These are phyloP conservation scores for Poeciliopsis retropinna DNA, from an alignment of 2,113 vertebrate species.

Conservation along the genomic window DNA sequence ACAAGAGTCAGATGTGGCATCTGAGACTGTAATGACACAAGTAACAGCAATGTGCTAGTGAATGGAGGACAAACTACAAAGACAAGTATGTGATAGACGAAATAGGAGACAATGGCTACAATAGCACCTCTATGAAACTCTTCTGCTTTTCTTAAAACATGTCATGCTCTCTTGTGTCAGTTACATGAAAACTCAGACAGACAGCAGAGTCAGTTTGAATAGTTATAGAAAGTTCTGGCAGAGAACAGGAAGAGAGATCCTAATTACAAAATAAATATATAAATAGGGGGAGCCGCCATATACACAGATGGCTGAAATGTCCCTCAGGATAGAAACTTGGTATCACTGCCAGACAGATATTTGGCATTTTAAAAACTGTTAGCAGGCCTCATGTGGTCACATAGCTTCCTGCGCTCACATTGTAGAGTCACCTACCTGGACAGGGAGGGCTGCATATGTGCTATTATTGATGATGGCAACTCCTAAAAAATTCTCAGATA, in stretches of 20 bases:
- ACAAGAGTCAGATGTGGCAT: too few relatives aligned
- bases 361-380: slow-evolving; percentile 65
- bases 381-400: slow-evolving; percentile 55
- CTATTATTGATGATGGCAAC: not conserved
- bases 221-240: slow-evolving; percentile 24
- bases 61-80: too few relatives aligned
- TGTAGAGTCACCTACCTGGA: slow-evolving; percentile 6
- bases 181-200: slow-evolving; percentile 1
- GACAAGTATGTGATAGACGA: too few relatives aligned
- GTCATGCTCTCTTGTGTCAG: not conserved
- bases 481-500: not conserved
- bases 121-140: not conserved
- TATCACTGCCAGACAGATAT: slow-evolving; percentile 59
- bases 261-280: slow-evolving; percentile 67
- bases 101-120: too few relatives aligned
- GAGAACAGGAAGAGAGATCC: slow-evolving; percentile 26
- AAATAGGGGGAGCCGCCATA: slow-evolving; percentile 34
- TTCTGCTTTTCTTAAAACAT: not conserved
- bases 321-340: slow-evolving; percentile 60
- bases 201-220: slow-evolving; percentile 15
- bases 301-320: slow-evolving; percentile 74
- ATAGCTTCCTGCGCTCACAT: slow-evolving; percentile 24
- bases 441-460: not conserved
- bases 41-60: too few relatives aligned
- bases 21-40: too few relatives aligned